These are phyloP conservation scores for Takifugu ocellatus DNA, from an alignment of 2,797 vertebrate genomes.

Conservation along the genomic window DNA sequence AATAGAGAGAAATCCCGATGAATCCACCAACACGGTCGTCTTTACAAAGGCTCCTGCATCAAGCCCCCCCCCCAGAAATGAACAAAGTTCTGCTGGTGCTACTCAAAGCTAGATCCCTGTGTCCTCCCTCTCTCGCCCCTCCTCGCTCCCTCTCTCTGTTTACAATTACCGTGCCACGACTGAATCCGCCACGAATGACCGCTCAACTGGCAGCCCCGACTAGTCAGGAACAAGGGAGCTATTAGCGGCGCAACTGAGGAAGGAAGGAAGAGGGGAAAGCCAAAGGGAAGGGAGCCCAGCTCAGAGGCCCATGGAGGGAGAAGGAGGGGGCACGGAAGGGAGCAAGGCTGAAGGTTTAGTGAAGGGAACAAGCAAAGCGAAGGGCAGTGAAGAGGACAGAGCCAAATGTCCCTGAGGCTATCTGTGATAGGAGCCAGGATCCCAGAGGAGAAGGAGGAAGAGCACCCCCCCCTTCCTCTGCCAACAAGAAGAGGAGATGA, in stretches of 20 bases:
- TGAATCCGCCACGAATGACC: slow-evolving; percentile 84
- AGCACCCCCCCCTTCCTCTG: slow-evolving; percentile 4
- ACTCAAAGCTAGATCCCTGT: too few species aligned
- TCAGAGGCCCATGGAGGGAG: slow-evolving; percentile 62
- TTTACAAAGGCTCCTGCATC: too few species aligned
- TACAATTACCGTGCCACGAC: slow-evolving; percentile 84
- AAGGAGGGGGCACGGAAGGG: slow-evolving; percentile 40
- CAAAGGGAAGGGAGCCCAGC: slow-evolving; percentile 80
- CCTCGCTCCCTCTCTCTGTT: slow-evolving; percentile 68
- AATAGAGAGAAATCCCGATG: too few species aligned
- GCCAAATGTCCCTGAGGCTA: slow-evolving; percentile 69
- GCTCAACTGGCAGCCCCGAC: slow-evolving; percentile 81
- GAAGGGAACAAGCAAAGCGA: slow-evolving; percentile 50
- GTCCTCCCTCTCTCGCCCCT: background rate
- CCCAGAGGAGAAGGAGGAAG: slow-evolving; percentile 40
- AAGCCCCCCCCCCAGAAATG: too few species aligned
- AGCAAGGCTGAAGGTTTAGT: slow-evolving; percentile 54
- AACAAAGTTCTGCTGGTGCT: too few species aligned
- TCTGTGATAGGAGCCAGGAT: slow-evolving; percentile 55
- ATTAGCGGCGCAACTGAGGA: slow-evolving; percentile 82
- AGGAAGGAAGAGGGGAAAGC: slow-evolving; percentile 86
- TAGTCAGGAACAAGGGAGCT: slow-evolving; percentile 83
- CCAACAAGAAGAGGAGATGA: slow-evolving; percentile 58
- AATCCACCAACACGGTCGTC: too few species aligned
- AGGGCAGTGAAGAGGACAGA: slow-evolving; percentile 56